Conservation (phyloP, 2,888 invertebrate species). For the Protophormia terraenovae region DNA sequence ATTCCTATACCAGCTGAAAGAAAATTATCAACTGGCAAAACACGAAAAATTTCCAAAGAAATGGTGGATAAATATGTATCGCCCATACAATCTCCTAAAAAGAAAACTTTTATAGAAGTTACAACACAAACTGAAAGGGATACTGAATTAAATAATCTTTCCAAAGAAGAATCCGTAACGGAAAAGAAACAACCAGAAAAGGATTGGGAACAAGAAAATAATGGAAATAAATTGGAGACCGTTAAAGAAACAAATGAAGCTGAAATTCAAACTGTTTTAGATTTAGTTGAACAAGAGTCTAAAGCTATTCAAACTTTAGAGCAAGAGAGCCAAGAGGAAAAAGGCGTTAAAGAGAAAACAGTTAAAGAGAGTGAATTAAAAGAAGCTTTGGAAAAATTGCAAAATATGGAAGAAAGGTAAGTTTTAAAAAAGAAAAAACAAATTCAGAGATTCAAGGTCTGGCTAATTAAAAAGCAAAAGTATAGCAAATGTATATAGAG, state of each 20-base stretch:
- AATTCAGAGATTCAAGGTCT: not conserved
- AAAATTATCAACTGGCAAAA: constrained; percentile 58
- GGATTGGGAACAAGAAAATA: not conserved
- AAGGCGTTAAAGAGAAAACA: constrained; percentile 60
- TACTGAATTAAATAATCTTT: not conserved
- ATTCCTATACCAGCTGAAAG: constrained; percentile 72
- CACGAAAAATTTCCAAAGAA: constrained; percentile 63
- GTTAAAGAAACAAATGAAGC: constrained; percentile 50
- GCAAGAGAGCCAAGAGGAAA: constrained; percentile 20
- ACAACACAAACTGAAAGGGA: constrained; percentile 61
- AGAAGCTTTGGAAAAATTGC: constrained; percentile 35
- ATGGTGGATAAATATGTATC: constrained; percentile 76
- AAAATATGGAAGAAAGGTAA: constrained; percentile 50
- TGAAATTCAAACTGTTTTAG: constrained; percentile 61
- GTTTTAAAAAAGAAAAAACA: not conserved
- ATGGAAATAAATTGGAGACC: not conserved
- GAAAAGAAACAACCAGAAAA: not conserved
- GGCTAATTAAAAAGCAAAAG: too few relatives aligned
- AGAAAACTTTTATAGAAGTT: constrained; percentile 15
- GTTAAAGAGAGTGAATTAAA: constrained; percentile 68
- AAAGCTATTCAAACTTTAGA: constrained; percentile 61
- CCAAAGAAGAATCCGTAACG: not conserved
- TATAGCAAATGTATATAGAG: too few relatives aligned
- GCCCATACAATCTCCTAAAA: constrained; percentile 75
- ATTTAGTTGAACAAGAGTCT: constrained; percentile 30